A percentile compares a stretch with the other conserved stretches of the same genome.
These are phyloP conservation scores for Corythaixoides concolor DNA, from an alignment of 2,113 vertebrate species.

Conservation along the genomic window DNA sequence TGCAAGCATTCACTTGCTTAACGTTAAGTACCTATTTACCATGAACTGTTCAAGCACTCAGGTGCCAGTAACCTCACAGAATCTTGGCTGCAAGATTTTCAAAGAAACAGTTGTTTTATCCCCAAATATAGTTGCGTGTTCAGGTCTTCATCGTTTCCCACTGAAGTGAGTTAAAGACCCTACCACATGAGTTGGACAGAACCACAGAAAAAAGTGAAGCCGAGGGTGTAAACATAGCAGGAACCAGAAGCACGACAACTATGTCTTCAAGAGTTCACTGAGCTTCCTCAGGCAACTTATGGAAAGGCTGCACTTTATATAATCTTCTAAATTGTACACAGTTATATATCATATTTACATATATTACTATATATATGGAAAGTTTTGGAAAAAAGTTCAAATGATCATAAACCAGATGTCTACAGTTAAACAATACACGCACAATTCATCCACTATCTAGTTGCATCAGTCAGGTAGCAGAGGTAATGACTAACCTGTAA, in stretches of 20 bases:
- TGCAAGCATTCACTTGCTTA: background rate
- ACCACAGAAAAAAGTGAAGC: slow-evolving; percentile 4
- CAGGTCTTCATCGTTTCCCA: background rate
- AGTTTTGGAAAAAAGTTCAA: background rate
- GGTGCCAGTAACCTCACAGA: background rate
- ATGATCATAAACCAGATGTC: slow-evolving; percentile 1
- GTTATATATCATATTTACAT: slow-evolving; percentile 61
- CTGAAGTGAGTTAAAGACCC: background rate
- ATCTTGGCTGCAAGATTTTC: background rate
- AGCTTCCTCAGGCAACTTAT: slow-evolving; percentile 15
- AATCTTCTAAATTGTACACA: background rate
- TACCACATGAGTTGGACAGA: background rate
- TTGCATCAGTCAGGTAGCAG: background rate
- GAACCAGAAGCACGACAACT: background rate
- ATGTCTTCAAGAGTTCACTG: background rate
- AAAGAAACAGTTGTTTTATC: background rate
- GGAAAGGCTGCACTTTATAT: slow-evolving; percentile 40
- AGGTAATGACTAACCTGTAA: slow-evolving; percentile 20
- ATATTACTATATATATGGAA: slow-evolving; percentile 28
- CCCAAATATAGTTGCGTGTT: background rate
- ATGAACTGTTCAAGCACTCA: background rate
- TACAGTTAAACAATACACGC: background rate
- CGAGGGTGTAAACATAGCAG: background rate
- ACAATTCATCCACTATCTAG: background rate
- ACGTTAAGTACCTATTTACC: background rate